phyloP scores from a whole-genome alignment of 2,888 invertebrate species.

The Luffia ferchaultella region DNA sequence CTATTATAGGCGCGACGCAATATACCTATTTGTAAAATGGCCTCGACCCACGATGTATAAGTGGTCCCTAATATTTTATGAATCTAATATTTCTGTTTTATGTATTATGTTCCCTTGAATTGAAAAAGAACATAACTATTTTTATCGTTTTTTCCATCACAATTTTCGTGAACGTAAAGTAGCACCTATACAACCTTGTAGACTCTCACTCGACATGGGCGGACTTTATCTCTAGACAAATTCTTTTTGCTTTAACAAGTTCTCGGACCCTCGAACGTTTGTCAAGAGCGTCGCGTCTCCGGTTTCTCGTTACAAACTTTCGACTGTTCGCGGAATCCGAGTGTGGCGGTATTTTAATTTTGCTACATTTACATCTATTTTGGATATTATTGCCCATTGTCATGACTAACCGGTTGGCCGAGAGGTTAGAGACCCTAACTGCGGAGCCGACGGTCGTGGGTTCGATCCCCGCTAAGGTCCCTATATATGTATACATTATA shows the following conservation, averaged over 20 bases:
- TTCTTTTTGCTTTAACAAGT: slow-evolving; percentile 52
- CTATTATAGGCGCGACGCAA: too few relatives aligned
- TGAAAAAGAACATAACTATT: background rate
- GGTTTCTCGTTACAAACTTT: slow-evolving; percentile 40
- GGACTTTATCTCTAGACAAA: background rate
- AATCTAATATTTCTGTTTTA: too few relatives aligned
- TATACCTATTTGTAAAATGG: too few relatives aligned
- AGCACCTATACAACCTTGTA: background rate
- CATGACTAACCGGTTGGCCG: too few relatives aligned
- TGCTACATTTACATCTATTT: background rate
- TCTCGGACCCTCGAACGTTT: slow-evolving; percentile 45
- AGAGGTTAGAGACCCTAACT: too few relatives aligned
- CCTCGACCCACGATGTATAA: too few relatives aligned
- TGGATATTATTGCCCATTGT: background rate
- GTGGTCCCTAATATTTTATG: too few relatives aligned
- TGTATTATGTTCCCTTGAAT: too few relatives aligned
- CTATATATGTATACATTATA: too few relatives aligned
- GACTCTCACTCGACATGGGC: background rate
- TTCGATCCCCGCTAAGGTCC: too few relatives aligned
- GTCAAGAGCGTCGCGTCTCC: slow-evolving; percentile 37
- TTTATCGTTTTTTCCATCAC: background rate
- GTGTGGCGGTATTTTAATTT: background rate
- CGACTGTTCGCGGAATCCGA: slow-evolving; percentile 17
- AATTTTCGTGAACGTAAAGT: background rate
- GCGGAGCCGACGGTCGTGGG: too few relatives aligned